Evolutionary conservation across 1,140 invertebrate species (phyloP).

Genomic region (Tetramorium alpestre): DNA sequence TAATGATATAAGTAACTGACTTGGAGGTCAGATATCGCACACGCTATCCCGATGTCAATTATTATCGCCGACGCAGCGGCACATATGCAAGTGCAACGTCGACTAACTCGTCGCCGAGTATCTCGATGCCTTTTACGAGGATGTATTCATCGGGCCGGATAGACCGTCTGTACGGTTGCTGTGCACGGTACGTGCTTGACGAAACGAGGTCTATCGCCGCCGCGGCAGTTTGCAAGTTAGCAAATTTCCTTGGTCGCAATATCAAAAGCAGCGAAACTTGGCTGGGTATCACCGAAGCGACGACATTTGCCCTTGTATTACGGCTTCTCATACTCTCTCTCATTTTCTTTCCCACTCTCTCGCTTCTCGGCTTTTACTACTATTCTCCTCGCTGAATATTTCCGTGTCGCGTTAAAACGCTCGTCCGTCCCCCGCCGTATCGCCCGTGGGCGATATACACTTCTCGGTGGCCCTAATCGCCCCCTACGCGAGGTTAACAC

Average conservation of each 20-base stretch:
- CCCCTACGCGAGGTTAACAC: constrained; percentile 57
- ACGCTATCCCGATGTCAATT: constrained; percentile 12
- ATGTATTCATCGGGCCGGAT: constrained; percentile 42
- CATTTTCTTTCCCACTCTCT: background rate
- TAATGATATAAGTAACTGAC: background rate
- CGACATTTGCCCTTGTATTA: constrained; percentile 23
- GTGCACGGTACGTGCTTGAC: constrained; percentile 25
- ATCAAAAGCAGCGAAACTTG: constrained; percentile 51
- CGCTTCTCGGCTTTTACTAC: constrained; percentile 7
- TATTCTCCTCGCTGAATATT: constrained; percentile 53
- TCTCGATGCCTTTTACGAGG: constrained; percentile 39
- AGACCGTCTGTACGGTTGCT: constrained; percentile 26
- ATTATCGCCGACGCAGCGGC: constrained; percentile 5
- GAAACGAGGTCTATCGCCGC: constrained; percentile 42
- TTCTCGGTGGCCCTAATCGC: constrained; percentile 58
- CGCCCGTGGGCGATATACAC: constrained; percentile 51
- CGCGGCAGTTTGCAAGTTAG: constrained; percentile 44
- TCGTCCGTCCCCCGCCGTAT: constrained; percentile 18
- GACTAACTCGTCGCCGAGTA: constrained; percentile 21
- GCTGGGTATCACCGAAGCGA: constrained; percentile 26
- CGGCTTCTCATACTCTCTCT: background rate
- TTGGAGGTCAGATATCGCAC: background rate
- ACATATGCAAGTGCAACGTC: constrained; percentile 13
- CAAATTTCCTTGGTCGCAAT: constrained; percentile 44
- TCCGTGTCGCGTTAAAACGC: constrained; percentile 31